Evolutionary conservation across 2,888 invertebrate genomes (phyloP), one percentile per base, ranked within the genome.

Genomic region (Ennomos quercinarius): DNA sequence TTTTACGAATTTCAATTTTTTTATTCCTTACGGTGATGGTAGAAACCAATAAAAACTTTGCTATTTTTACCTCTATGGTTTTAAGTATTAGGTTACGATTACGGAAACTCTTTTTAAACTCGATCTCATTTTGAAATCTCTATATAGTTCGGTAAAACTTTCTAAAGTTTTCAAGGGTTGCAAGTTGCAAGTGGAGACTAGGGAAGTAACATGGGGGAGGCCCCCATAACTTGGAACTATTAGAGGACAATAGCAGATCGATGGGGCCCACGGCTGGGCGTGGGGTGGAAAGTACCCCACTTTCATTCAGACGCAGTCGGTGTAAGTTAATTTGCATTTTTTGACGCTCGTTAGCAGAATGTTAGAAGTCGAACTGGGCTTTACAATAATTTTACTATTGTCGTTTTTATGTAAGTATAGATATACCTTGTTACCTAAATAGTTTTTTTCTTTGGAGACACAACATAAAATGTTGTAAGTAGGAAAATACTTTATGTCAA

Each of bases 251-350:
- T 81, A 72, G 78, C 68, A 74, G 73, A 77, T 79, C 80, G 81
- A 81, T 79, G 78, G 82, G 78, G 74, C 81, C 81, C 76, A 73
- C 67, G 58, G 69, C 66, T 70, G 78, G 81, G 74, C 80, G 76
- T 81, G 74, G 77, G 72, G 72, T 73, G 73, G 42, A 66, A 46
- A 61, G 55, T 72, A 70, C 72, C 77, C 75, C 76, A 72, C 72
- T 77, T 59, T 70, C 57, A 51, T 71, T 64, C 61, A 49, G 10
- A 60, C 48, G 64, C 62, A 68, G 72, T 71, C 71, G 67, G 66
- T 77, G 77, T 80, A 80, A 83, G 85, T 85, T 84, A 80, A 89
- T 89, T 90, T 89, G 86, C 89, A 88, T 89, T 87, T 27, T 84
- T 83, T 80, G 75, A 66, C 62, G 63, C 67, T 69, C 59, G 67